phyloP scores from a whole-genome alignment of 1,140 invertebrate genomes.

The Cyclina sinensis region DNA sequence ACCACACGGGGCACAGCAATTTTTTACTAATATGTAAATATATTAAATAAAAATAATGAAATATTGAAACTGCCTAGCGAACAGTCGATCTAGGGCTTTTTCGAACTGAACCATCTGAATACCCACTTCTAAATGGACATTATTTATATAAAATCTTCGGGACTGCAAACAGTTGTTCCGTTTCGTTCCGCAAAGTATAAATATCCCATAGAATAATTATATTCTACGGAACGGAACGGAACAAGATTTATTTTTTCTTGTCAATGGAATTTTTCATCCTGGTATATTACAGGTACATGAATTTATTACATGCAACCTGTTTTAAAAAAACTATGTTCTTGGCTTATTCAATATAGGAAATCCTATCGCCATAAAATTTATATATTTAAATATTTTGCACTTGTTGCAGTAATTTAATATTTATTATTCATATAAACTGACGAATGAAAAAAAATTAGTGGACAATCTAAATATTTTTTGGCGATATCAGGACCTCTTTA shows the following conservation, averaged over 20 bases:
- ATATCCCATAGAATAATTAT: slow-evolving; percentile 2
- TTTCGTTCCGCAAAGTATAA: slow-evolving; percentile 3
- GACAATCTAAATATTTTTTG: too few species aligned
- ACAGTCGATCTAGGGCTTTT: background rate
- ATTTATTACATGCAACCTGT: background rate
- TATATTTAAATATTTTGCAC: slow-evolving; percentile 4
- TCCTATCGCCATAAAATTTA: slow-evolving; percentile 3
- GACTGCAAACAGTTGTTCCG: slow-evolving; percentile 10
- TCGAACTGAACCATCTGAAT: background rate
- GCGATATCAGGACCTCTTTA: too few species aligned
- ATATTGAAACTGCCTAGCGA: background rate
- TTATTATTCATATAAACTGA: slow-evolving; percentile 11
- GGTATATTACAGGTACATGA: background rate
- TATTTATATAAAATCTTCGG: background rate
- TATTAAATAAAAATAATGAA: background rate
- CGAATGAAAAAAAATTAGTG: background rate
- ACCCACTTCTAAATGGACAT: background rate
- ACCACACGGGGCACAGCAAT: background rate
- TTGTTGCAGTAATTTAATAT: slow-evolving; percentile 8
- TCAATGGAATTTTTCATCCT: background rate
- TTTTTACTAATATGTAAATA: background rate
- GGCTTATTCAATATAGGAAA: background rate
- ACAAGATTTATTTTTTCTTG: background rate
- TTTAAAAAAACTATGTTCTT: background rate
- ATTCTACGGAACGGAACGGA: slow-evolving; percentile 4